phyloP scores from a whole-genome alignment of 2,113 vertebrate genomes.

The Oceanodroma tethys region DNA sequence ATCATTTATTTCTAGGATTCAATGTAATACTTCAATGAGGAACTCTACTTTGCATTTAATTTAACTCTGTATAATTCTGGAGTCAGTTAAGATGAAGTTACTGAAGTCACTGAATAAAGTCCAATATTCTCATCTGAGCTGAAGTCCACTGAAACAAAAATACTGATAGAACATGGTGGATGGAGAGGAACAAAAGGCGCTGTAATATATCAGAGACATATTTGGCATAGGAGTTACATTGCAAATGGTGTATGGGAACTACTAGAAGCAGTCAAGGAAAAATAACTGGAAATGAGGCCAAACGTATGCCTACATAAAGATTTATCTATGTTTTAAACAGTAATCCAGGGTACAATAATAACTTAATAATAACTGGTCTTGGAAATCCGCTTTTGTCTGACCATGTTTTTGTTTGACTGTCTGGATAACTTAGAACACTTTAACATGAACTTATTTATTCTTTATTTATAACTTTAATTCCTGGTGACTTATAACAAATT shows the following conservation, averaged over 20 bases:
- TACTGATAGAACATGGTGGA: background rate
- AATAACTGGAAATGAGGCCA: background rate
- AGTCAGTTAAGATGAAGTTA: background rate
- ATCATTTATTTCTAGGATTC: background rate
- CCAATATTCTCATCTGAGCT: background rate
- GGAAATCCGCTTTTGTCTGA: background rate
- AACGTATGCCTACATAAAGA: background rate
- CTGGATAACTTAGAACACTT: background rate
- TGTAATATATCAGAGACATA: background rate
- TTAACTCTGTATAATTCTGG: background rate
- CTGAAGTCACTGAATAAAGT: background rate
- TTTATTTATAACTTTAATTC: background rate
- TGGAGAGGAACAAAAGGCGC: background rate
- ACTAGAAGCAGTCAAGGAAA: background rate
- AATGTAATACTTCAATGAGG: background rate
- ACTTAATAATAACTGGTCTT: background rate
- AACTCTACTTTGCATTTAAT: background rate
- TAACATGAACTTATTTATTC: background rate
- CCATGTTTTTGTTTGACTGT: background rate
- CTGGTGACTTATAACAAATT: background rate
- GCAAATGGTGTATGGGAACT: background rate
- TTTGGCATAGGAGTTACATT: background rate
- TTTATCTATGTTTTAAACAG: background rate
- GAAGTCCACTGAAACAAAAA: background rate
- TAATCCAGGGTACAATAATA: background rate